Evolutionary conservation across 2,888 invertebrate species (phyloP).

Genomic region (Tenodera sinensis): DNA sequence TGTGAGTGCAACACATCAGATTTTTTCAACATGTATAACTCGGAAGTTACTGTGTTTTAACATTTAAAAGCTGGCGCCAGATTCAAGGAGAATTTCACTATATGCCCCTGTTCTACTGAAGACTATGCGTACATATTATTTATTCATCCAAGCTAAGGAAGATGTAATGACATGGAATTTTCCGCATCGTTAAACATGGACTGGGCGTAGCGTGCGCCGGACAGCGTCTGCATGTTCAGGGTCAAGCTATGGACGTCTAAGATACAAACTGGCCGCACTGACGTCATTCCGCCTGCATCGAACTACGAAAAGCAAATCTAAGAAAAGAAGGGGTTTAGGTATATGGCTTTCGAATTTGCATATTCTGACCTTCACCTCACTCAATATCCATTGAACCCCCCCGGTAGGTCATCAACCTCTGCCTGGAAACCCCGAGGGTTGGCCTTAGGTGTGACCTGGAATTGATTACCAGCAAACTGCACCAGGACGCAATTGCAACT

Average conservation of each 20-base stretch:
- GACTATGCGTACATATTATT: no score
- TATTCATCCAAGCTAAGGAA: no score
- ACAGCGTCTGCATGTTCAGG: background rate
- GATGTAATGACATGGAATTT: background rate
- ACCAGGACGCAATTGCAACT: background rate
- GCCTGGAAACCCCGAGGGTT: background rate
- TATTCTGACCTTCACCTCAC: slow-evolving; percentile 12
- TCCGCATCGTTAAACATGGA: background rate
- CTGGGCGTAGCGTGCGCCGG: background rate
- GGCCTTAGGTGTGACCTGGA: background rate
- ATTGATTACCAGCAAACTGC: background rate
- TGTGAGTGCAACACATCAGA: no score
- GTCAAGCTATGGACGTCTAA: background rate
- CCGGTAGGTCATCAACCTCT: background rate
- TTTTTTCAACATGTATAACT: no score
- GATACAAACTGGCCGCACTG: slow-evolving; percentile 14
- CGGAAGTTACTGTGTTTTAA: no score
- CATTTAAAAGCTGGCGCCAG: no score
- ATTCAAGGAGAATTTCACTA: no score
- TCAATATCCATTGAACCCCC: background rate
- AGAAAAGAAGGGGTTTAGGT: background rate
- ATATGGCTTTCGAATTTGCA: background rate
- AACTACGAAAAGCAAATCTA: background rate
- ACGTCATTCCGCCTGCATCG: background rate
- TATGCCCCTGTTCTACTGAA: no score